phyloP scores from a whole-genome alignment of 2,113 vertebrate genomes.

The Cottus gobio region DNA sequence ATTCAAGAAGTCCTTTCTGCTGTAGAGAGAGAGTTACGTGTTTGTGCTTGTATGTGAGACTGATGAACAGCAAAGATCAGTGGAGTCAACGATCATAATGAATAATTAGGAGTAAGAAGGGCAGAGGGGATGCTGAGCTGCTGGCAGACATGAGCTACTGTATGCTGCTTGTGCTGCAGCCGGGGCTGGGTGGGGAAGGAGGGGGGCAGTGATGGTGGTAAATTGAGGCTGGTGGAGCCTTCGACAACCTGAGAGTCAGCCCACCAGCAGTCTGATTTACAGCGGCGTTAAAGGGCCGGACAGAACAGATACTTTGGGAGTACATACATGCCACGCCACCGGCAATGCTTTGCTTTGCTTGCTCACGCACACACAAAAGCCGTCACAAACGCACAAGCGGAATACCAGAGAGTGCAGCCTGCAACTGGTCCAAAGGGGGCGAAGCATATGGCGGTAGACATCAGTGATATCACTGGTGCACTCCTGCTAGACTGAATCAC shows the following conservation, averaged over 20 bases:
- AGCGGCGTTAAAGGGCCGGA: slow-evolving; percentile 63
- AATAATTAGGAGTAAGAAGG: slow-evolving; percentile 54
- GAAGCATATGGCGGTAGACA: slow-evolving; percentile 52
- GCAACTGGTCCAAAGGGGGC: background rate
- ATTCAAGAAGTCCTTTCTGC: background rate
- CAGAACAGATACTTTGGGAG: slow-evolving; percentile 65
- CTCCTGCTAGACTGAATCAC: slow-evolving; percentile 5
- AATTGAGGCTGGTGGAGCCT: slow-evolving; percentile 34
- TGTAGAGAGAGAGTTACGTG: background rate
- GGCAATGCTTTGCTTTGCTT: slow-evolving; percentile 46
- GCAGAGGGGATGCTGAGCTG: slow-evolving; percentile 29
- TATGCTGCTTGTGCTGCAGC: slow-evolving; percentile 42
- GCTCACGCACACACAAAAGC: slow-evolving; percentile 34
- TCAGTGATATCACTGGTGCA: slow-evolving; percentile 4
- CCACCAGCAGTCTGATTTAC: slow-evolving; percentile 73
- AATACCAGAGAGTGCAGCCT: slow-evolving; percentile 30
- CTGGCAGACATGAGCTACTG: slow-evolving; percentile 56
- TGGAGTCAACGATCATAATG: slow-evolving; percentile 60
- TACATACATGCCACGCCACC: slow-evolving; percentile 61
- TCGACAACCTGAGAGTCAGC: slow-evolving; percentile 35
- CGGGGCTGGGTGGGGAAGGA: background rate
- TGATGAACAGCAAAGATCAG: slow-evolving; percentile 34
- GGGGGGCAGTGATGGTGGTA: slow-evolving; percentile 20
- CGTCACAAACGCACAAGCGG: slow-evolving; percentile 17
- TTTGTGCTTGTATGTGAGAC: slow-evolving; percentile 1